Conservation (phyloP, 2,113 vertebrate genomes). For the Empidonax traillii region DNA sequence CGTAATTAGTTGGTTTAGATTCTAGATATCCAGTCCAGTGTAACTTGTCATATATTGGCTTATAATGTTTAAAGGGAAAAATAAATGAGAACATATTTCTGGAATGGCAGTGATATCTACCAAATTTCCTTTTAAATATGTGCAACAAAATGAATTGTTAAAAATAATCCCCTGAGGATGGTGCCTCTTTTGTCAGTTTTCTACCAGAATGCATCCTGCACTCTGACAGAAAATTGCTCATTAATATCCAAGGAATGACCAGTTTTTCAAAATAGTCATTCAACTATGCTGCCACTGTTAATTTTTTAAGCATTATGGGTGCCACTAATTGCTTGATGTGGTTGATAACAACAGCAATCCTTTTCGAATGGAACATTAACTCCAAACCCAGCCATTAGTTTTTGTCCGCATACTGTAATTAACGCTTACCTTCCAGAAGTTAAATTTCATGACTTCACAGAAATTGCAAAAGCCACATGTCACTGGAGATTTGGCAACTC, state of each 20-base stretch:
- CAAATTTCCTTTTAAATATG: constrained; percentile 55
- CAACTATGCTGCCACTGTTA: constrained; percentile 20
- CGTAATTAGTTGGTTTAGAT: constrained; percentile 15
- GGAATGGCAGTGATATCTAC: constrained; percentile 16
- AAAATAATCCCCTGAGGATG: constrained; percentile 34
- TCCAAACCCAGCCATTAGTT: constrained; percentile 38
- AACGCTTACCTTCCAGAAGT: constrained; percentile 22
- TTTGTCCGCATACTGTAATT: constrained; percentile 23
- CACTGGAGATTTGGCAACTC: not conserved
- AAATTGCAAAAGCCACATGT: not conserved
- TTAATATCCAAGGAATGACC: constrained; percentile 63
- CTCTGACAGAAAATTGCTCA: constrained; percentile 65
- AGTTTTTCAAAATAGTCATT: constrained; percentile 49
- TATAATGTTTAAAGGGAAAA: constrained; percentile 39
- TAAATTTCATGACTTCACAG: not conserved
- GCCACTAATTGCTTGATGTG: constrained; percentile 54
- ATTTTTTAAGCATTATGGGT: constrained; percentile 41
- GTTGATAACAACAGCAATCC: constrained; percentile 20
- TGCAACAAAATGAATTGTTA: constrained; percentile 37
- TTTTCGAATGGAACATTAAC: constrained; percentile 24
- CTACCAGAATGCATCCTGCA: constrained; percentile 21
- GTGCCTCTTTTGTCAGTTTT: constrained; percentile 58
- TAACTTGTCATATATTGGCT: not conserved
- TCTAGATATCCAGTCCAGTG: not conserved
- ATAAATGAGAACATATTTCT: constrained; percentile 46